Conservation (phyloP, 2,113 vertebrate genomes). For the Panthera uncia region DNA sequence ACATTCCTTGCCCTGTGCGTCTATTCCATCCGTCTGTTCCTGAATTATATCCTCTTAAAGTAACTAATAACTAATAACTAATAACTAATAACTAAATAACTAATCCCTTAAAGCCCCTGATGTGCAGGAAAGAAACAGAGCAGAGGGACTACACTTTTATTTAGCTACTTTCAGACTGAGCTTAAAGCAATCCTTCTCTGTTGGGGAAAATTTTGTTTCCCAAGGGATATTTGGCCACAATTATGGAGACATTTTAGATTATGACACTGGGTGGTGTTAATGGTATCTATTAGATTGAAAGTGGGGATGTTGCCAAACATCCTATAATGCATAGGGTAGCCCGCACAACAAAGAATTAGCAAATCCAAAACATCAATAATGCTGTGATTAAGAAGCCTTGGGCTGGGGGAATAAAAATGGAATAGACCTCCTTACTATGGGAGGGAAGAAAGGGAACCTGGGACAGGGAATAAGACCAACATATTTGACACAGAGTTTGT, state of each 20-base stretch:
- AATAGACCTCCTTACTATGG: not conserved
- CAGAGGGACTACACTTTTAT: not conserved
- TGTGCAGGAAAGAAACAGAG: not conserved
- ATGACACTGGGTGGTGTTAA: not conserved
- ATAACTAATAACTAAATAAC: too few species aligned
- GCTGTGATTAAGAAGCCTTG: not conserved
- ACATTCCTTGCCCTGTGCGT: not conserved
- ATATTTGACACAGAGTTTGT: not conserved
- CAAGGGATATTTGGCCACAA: not conserved
- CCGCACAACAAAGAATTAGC: not conserved
- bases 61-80: too few species aligned
- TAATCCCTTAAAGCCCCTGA: not conserved
- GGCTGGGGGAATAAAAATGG: not conserved
- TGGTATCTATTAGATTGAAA: not conserved
- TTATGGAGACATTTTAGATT: not conserved
- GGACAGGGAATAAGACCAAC: not conserved
- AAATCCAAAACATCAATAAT: not conserved
- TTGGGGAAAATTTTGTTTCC: not conserved
- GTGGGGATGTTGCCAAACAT: not conserved
- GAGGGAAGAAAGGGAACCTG: not conserved
- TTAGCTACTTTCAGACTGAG: not conserved
- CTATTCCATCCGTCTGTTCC: not conserved
- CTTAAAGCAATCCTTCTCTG: not conserved
- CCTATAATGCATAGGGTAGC: too few species aligned
- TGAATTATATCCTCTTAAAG: not conserved